These are phyloP conservation scores for Lithobates sylvaticus DNA, from an alignment of 2,797 vertebrate species.

Conservation along the genomic window DNA sequence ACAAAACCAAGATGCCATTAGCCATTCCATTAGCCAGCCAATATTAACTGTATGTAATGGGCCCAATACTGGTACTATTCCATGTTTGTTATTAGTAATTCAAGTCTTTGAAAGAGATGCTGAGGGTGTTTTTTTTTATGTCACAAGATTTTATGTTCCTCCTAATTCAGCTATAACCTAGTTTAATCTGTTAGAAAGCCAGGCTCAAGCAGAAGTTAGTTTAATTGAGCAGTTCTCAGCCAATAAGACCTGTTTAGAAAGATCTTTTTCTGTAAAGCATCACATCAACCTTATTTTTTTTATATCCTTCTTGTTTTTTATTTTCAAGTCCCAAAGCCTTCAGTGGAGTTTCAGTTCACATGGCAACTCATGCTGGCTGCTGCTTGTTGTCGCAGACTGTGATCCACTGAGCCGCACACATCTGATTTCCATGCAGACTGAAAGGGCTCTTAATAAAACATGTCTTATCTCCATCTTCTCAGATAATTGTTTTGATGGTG, in stretches of 20 bases:
- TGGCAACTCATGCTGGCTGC: slow-evolving; percentile 52
- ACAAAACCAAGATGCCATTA: no score
- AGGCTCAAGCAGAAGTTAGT: slow-evolving; percentile 7
- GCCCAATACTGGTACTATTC: no score
- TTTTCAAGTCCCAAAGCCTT: slow-evolving; percentile 43
- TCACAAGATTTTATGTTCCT: not conserved
- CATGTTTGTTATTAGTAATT: no score
- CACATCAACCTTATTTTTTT: slow-evolving; percentile 24
- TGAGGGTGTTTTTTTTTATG: no score
- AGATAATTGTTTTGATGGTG: slow-evolving; percentile 28
- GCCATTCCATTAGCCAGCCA: no score
- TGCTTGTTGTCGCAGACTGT: slow-evolving; percentile 44
- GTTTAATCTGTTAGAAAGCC: not conserved
- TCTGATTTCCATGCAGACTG: slow-evolving; percentile 51
- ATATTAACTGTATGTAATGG: no score
- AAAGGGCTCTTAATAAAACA: slow-evolving; percentile 50
- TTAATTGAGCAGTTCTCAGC: slow-evolving; percentile 12
- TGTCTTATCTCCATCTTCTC: slow-evolving; percentile 40
- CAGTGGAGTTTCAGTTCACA: slow-evolving; percentile 53
- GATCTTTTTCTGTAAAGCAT: not conserved
- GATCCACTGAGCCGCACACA: slow-evolving; percentile 38
- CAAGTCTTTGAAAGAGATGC: no score
- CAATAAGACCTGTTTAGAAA: slow-evolving; percentile 31
- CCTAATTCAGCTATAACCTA: not conserved
- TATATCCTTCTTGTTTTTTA: slow-evolving; percentile 21